A percentile compares a stretch with the other conserved stretches of the same genome.
phyloP scores from a whole-genome alignment of 2,888 invertebrate species.

The Ornithoptera alexandrae region DNA sequence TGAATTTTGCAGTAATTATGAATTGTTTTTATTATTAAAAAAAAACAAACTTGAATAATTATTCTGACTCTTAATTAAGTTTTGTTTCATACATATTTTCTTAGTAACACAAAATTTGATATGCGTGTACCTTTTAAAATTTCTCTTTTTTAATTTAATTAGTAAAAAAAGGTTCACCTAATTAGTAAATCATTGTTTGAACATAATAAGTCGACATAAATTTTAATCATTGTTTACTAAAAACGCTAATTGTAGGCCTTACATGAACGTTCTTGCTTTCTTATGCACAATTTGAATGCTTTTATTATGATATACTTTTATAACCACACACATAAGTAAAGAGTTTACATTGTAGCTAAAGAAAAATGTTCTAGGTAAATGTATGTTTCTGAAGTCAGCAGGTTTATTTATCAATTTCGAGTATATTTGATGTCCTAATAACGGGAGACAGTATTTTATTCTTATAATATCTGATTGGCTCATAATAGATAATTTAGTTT shows the following conservation, averaged over 20 bases:
- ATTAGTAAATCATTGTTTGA: background rate
- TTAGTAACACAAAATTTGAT: slow-evolving; percentile 9
- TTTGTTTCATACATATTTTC: slow-evolving; percentile 11
- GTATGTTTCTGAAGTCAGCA: background rate
- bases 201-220: background rate
- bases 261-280: background rate
- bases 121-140: background rate
- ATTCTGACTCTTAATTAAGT: slow-evolving; percentile 24
- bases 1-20: slow-evolving; percentile 25
- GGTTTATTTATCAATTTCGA: background rate
- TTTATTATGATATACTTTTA: background rate
- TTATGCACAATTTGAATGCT: background rate
- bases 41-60: slow-evolving; percentile 23
- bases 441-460: background rate
- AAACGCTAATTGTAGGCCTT: background rate
- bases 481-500: too few relatives aligned
- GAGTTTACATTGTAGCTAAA: background rate
- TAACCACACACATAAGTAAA: background rate
- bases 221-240: background rate
- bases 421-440: background rate
- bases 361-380: background rate
- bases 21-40: slow-evolving; percentile 18
- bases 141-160: background rate
- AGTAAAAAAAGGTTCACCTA: background rate
- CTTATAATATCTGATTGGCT: background rate